A percentile compares a stretch with the other conserved stretches of the same genome.
These are phyloP conservation scores for Trachelipus rathkii DNA, from an alignment of 1,140 invertebrate species.

Conservation along the genomic window DNA sequence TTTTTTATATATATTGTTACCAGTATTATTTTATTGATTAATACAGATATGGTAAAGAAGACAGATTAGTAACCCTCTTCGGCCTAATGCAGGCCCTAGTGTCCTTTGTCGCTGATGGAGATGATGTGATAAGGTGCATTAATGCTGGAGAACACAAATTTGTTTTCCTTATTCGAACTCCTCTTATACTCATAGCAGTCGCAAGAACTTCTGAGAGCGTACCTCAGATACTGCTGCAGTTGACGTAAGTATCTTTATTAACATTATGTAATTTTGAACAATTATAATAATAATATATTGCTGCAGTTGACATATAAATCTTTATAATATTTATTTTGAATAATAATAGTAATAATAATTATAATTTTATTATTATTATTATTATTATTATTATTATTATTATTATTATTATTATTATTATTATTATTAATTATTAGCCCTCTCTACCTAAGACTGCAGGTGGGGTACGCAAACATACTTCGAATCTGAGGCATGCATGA, in stretches of 20 bases:
- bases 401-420: no score
- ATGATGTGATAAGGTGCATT: conserved; percentile 78
- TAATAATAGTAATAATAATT: no score
- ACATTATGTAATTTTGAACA: no score
- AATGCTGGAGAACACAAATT: conserved; percentile 78
- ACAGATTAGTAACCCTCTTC: conserved; percentile 87
- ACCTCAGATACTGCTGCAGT: conserved; percentile 74
- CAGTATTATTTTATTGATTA: conserved; percentile 46
- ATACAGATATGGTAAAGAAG: conserved; percentile 80
- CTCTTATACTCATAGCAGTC: conserved; percentile 83
- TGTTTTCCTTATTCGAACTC: conserved; percentile 81
- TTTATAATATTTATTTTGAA: no score
- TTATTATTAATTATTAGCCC: no score
- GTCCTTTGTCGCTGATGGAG: conserved; percentile 78
- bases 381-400: no score
- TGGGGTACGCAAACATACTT: no score
- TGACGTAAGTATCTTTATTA: conserved; percentile 63
- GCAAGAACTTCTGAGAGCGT: conserved; percentile 77
- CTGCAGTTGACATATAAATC: no score
- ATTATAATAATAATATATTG: no score
- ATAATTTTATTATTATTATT: no score
- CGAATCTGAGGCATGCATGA: no score
- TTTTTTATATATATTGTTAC: neutral
- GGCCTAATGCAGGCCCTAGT: conserved; percentile 93
- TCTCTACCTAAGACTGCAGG: no score